Base-by-base conservation (phyloP, 2,113 vertebrate genomes). In the Hylia prasina region DNA sequence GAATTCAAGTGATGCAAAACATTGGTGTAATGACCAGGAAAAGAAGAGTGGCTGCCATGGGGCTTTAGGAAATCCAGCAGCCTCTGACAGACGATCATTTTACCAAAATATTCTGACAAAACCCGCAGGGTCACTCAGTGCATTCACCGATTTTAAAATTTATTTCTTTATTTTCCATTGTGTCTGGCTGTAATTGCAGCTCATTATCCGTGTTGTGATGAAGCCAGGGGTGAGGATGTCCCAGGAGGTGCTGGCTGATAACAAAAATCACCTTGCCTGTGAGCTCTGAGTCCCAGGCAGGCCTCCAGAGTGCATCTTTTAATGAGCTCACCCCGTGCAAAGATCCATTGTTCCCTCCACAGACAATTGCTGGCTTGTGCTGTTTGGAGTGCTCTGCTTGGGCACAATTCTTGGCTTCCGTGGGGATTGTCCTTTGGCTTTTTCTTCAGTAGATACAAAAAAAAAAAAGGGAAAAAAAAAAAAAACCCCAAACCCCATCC, bases 241-340 rank as follows among this genome's bases (percentile, higher is more conserved):
- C 90, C 94, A 31, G 51, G 93, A 92, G 96, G 69, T 60, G 71
- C 63, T 57, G 87, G 42, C 83, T 93, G 93, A 70, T 93, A 89
- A 96, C 77, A 84, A 78, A 96, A 96, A 85, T 92, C 94, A 95
- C 92, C 94, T 96, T 87, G 24, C 53, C 7, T 85, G 31, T 94
- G 97, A 84, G 93, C 94, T 94, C 45, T 24, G 65, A 77, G 72
- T 88, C n/a, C 82, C 76, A 54, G 40, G 48, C 47, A 90, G 18
- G 84, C 93, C 96, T 92, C 95, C 61, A 25, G 90, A 83, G 96
- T 56, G 60, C 23, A 20, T 45, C 91, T 82, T 82, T 83, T 95
- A 97, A 97, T 96, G 97, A 96, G 95, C 75, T 95, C 90, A 93
- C 61, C 58, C 91, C 82, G 51, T 50, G 92, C 66, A 68, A 94